Evolutionary conservation across 2,797 vertebrate genomes (phyloP), one percentile per base, ranked within the genome.

Genomic region (Rhinatrema bivittatum): DNA sequence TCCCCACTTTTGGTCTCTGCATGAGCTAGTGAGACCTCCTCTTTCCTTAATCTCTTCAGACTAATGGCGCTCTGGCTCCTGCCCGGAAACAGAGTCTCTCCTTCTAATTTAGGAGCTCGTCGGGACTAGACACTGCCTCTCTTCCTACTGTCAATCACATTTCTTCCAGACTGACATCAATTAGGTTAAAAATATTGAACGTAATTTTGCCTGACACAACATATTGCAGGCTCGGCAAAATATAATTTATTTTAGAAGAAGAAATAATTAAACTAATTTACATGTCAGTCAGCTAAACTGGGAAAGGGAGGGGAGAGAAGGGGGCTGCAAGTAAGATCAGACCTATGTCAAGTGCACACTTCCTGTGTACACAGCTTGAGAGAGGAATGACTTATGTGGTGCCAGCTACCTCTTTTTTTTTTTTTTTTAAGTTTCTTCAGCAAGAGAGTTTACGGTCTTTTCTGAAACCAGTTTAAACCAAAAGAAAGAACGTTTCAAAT

Each of bases 171-270:
- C 79, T 81, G 79, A 79, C 71, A 81, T 83, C 81, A 81, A 84
- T 84, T 84, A 84, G 81, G 78, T 84, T 84, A 79, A 84, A 84
- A 84, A 84, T 83, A 84, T 83, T 84, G 81, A 83, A 84, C 83
- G 78, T 82, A 84, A 84, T 84, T 84, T 81, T 69, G 76, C 78
- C 78, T 84, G 81, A 84, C 81, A 84, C 79, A 83, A 84, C 79
- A 84, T 82, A 83, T 79, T 84, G 81, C 81, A 81, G 78, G 73
- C 72, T 78, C 78, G 82, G 81, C 78, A 81, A 82, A 84, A 82
- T 83, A 84, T 81, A 80, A 84, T 84, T 84, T 82, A 84, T 81
- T 84, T 82, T 72, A 81, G 81, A 84, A 82, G 79, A 84, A 83
- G 79, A 83, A 84, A 83, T 84, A 83, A 84, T 84, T 84, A 83